These are phyloP conservation scores for Isichthys henryi DNA, from an alignment of 2,113 vertebrate species.

Conservation along the genomic window DNA sequence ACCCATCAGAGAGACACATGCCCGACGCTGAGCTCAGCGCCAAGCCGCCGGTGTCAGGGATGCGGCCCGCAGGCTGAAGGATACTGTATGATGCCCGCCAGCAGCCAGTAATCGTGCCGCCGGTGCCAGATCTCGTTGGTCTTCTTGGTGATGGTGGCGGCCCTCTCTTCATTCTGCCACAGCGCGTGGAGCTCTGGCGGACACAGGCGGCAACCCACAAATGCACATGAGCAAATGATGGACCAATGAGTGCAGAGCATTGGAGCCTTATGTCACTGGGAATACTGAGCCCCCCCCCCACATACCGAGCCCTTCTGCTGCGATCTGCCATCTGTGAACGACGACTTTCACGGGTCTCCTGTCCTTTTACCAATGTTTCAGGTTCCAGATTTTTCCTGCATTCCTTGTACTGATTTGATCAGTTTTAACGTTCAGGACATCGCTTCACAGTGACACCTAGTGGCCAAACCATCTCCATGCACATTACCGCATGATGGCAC, in stretches of 20 bases:
- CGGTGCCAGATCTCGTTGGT: conserved; percentile 98
- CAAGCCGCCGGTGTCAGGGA: not conserved
- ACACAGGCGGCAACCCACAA: not conserved
- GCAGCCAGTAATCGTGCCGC: conserved; percentile 94
- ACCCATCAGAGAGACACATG: not conserved
- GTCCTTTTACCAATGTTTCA: not conserved
- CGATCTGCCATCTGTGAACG: not conserved
- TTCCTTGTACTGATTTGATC: not conserved
- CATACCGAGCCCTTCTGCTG: not conserved
- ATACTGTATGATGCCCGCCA: conserved; percentile 99
- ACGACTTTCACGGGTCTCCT: not conserved
- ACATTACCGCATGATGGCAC: not conserved
- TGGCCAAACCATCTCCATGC: not conserved
- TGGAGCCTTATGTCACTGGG: not conserved
- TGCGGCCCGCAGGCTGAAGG: conserved; percentile 50
- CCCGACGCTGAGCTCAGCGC: not conserved
- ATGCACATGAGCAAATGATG: not conserved
- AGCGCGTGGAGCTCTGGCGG: conserved; percentile 86
- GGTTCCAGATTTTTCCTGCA: not conserved
- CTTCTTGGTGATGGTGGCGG: conserved; percentile 93
- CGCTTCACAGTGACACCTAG: not conserved
- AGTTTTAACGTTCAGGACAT: not conserved
- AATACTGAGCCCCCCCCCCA: not conserved
- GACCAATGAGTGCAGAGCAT: not conserved
- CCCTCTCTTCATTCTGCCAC: conserved; percentile 96